Conservation (phyloP, 1,140 invertebrate species). For the Probaryconus sp. region DNA sequence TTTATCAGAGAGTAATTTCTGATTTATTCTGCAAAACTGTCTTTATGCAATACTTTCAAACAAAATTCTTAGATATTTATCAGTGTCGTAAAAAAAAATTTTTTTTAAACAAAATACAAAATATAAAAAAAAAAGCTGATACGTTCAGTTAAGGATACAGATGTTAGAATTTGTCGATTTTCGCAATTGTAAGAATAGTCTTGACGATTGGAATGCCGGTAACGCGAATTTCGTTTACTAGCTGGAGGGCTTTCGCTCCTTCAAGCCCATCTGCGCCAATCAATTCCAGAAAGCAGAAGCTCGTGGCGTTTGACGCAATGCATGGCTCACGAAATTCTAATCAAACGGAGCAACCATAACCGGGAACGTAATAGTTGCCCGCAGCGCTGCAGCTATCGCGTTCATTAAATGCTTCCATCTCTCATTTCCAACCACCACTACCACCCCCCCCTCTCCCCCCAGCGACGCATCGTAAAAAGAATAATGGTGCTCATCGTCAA, state of each 20-base stretch:
- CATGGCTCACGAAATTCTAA: constrained; percentile 21
- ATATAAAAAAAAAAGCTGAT: no score
- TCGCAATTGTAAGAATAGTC: constrained; percentile 5
- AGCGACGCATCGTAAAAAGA: neutral
- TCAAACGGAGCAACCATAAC: constrained; percentile 22
- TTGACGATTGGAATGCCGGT: constrained; percentile 25
- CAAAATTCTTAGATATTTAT: no score
- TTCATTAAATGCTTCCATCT: constrained; percentile 19
- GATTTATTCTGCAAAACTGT: neutral
- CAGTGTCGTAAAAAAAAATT: no score
- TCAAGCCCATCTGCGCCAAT: constrained; percentile 40
- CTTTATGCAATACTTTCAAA: no score
- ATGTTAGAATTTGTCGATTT: neutral
- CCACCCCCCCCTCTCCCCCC: neutral
- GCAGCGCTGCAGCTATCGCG: constrained; percentile 15
- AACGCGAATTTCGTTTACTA: constrained; percentile 40
- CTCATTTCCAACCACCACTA: constrained; percentile 1
- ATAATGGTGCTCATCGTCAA: no score
- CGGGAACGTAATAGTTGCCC: constrained; percentile 19
- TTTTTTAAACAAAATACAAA: no score
- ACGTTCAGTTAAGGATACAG: no score
- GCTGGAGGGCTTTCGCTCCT: constrained; percentile 34
- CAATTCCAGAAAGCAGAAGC: constrained; percentile 46
- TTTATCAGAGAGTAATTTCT: no score
- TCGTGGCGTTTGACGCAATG: constrained; percentile 31